phyloP scores from a whole-genome alignment of 2,888 invertebrate genomes.

The Drosophila paranaensis region DNA sequence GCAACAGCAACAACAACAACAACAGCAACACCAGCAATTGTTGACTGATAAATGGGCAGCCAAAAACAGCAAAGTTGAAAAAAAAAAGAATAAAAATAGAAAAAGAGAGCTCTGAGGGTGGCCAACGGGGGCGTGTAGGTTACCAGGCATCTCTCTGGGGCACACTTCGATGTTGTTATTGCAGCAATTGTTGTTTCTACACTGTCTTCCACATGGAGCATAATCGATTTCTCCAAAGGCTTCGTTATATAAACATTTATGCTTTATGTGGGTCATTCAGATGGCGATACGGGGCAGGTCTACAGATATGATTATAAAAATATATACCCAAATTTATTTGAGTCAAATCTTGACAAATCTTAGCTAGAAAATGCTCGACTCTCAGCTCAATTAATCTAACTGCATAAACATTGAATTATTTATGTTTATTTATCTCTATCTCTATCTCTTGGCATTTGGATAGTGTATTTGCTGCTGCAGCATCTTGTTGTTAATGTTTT shows the following conservation, averaged over 20 bases:
- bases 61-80: conserved; percentile 35
- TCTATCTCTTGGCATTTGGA: neutral
- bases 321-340: neutral
- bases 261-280: conserved; percentile 26
- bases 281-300: conserved; percentile 9
- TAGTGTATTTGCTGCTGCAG: conserved; percentile 17
- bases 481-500: neutral
- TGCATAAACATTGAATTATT: neutral
- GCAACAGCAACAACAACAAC: conserved; percentile 33
- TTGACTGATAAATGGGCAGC: conserved; percentile 69
- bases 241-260: conserved; percentile 13
- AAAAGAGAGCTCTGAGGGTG: conserved; percentile 2
- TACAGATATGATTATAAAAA: neutral
- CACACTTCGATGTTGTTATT: conserved; percentile 50
- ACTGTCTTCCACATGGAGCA: conserved; percentile 16
- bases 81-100: conserved; percentile 18
- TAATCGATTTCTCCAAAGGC: conserved; percentile 45
- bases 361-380: neutral
- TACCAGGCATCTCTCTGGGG: conserved; percentile 48
- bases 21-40: conserved; percentile 31
- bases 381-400: neutral
- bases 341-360: neutral
- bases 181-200: conserved; percentile 47
- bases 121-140: conserved; percentile 20
- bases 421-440: neutral